Evolutionary conservation across 2,113 vertebrate genomes (phyloP).

Genomic region (Cisticola juncidis): DNA sequence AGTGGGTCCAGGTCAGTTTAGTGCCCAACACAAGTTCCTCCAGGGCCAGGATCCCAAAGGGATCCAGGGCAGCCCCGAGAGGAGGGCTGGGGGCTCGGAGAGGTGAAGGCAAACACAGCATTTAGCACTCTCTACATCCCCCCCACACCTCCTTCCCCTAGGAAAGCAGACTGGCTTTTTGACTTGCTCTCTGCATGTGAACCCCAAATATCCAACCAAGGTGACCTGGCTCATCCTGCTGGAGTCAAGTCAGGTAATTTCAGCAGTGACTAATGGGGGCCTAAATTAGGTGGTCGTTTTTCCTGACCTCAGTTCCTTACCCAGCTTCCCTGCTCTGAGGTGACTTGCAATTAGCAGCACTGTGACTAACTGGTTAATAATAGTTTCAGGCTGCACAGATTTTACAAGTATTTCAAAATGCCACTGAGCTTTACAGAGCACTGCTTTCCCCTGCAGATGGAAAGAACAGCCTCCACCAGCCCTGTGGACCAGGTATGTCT

Average conservation of each 20-base stretch:
- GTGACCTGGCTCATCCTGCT: not conserved
- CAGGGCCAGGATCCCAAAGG: not conserved
- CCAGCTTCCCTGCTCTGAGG: not conserved
- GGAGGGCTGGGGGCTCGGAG: not conserved
- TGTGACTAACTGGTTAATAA: not conserved
- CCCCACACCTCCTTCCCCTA: not conserved
- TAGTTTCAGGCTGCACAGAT: not conserved
- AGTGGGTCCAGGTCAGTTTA: not conserved
- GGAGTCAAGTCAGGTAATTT: not conserved
- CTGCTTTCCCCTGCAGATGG: not conserved
- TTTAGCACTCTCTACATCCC: not conserved
- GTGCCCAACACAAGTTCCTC: not conserved
- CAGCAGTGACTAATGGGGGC: not conserved
- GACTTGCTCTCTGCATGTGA: not conserved
- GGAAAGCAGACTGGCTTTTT: not conserved
- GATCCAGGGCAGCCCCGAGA: not conserved
- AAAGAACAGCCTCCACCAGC: not conserved
- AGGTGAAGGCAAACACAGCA: not conserved
- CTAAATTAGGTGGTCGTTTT: not conserved
- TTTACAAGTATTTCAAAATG: slow-evolving; percentile 16
- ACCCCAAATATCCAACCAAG: not conserved
- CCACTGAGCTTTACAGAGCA: not conserved
- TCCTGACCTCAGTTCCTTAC: not conserved
- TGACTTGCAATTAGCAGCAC: not conserved
- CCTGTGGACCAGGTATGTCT: not conserved